Base-by-base conservation (phyloP, 2,797 vertebrate genomes). In the Percopsis omiscomaycus region DNA sequence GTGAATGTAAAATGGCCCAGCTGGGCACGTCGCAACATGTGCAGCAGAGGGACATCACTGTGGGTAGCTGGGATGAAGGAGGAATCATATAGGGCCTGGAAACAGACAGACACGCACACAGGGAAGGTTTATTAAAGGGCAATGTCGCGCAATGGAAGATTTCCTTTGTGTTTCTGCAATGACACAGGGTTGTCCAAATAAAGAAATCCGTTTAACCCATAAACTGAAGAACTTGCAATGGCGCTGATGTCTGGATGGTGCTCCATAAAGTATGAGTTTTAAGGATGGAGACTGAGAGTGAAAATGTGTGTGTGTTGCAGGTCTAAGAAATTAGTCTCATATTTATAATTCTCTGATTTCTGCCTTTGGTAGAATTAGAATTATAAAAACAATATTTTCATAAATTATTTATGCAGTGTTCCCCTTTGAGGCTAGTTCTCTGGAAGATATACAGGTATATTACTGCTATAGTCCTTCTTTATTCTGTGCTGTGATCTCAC, bases 1-100 rank as follows among this genome's bases (percentile, higher is more conserved):
- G 87, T 86, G 84, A 86, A 71, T 76, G 86, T 86, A 84, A 85
- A 69, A 66, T 49, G 68, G 65, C 63, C 60, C 81, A 87, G 81
- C 70, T 81, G 82, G 81, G 80, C 84, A 1, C 4, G 83, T 77
- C 68, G 55, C 16, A 15, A 81, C 84, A 74, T 81, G 86, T 61
- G 62, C 46, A 60, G 60, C 37, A 11, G 61, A 22, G 52, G 74
- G 70, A 68, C 29, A 3, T 51, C 10, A 55, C 45, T 3, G 29
- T 67, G 69, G 61, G 48, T 80, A 76, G 71, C 73, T 78, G 58
- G 67, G 65, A 71, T 50, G 62, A 74, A 78, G 61, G 30, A 47
- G 56, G 55, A 69, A 53, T 64, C 37, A 11, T 4, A n/a, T 37
- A 16, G 14, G 65, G 60, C 12, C 14, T 14, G 58, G 54, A 51